phyloP scores from a whole-genome alignment of 2,888 invertebrate species.

The Mactromeris polynyma region DNA sequence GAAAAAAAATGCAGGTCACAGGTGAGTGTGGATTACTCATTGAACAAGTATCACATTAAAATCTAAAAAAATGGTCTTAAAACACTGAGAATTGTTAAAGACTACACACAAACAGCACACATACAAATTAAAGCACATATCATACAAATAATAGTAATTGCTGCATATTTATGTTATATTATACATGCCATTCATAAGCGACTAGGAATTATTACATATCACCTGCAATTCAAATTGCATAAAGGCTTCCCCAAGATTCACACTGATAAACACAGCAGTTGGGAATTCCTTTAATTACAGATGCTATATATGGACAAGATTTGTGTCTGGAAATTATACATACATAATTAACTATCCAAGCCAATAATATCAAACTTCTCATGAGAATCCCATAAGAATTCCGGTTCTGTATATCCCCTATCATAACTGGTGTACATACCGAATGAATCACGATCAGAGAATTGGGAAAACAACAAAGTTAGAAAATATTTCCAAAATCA shows the following conservation, averaged over 20 bases:
- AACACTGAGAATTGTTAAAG: background rate
- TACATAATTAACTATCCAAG: background rate
- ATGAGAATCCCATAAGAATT: too few relatives aligned
- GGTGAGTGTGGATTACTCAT: background rate
- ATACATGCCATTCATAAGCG: background rate
- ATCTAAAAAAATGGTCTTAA: background rate
- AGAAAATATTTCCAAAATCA: background rate
- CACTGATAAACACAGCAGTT: background rate
- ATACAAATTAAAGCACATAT: background rate
- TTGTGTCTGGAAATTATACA: background rate
- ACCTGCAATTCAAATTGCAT: background rate
- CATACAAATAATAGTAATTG: background rate
- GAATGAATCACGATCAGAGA: too few relatives aligned
- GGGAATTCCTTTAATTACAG: background rate
- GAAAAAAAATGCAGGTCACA: too few relatives aligned
- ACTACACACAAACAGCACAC: background rate
- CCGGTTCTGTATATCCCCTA: too few relatives aligned
- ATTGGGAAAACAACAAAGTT: too few relatives aligned
- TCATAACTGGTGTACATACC: too few relatives aligned
- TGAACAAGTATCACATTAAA: slow-evolving; percentile 13
- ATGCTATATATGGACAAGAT: background rate
- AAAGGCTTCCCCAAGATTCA: background rate
- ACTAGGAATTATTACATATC: background rate
- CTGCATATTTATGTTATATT: background rate
- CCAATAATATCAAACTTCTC: too few relatives aligned